Conservation (phyloP, 1,140 invertebrate species). For the Drosophila aff. region DNA sequence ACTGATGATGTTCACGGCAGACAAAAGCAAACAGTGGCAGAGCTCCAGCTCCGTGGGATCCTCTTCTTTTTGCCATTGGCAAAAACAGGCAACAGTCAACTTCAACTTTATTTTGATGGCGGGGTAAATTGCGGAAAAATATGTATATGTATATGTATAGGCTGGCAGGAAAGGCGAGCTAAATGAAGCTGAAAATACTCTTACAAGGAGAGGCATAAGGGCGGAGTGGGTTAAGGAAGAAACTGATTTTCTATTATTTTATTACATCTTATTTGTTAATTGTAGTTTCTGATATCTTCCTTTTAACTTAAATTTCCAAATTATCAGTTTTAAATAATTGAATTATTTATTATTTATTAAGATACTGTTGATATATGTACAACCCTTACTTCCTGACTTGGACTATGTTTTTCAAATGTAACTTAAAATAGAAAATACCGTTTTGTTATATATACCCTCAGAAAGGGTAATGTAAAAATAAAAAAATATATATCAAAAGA, state of each 20-base stretch:
- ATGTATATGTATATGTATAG: slow-evolving; percentile 23
- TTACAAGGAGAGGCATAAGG: background rate
- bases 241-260: background rate
- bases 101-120: slow-evolving; percentile 73
- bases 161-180: slow-evolving; percentile 16
- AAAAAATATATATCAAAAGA: slow-evolving; percentile 62
- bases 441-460: too few species aligned
- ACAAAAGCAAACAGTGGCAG: slow-evolving; percentile 24
- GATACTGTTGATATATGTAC: too few species aligned
- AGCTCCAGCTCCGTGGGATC: background rate
- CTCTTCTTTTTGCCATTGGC: slow-evolving; percentile 45
- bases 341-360: too few species aligned
- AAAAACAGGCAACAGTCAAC: slow-evolving; percentile 63
- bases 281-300: too few species aligned
- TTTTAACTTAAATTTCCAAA: too few species aligned
- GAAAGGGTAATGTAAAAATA: slow-evolving; percentile 14
- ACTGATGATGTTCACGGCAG: slow-evolving; percentile 37
- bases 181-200: slow-evolving; percentile 26
- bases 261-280: background rate
- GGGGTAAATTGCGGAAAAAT: slow-evolving; percentile 71
- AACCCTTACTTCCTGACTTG: background rate
- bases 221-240: background rate
- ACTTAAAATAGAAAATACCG: too few species aligned
- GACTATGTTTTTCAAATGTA: background rate
- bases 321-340: too few species aligned